phyloP scores from a whole-genome alignment of 2,797 vertebrate genomes.

The Oreonectes daqikongensis region DNA sequence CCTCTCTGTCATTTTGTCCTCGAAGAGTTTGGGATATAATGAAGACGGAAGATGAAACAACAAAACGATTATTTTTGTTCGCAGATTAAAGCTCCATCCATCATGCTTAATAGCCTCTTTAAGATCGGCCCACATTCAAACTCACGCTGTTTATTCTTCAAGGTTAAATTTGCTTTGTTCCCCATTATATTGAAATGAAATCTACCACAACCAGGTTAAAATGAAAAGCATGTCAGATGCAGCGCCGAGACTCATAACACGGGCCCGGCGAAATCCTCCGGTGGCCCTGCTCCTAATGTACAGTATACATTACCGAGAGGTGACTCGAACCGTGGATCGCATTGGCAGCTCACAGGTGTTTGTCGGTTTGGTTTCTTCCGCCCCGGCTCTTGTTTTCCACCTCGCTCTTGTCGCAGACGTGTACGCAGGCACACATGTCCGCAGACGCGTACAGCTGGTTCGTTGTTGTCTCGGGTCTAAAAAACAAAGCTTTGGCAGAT shows the following conservation, averaged over 20 bases:
- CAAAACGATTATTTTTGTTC: conserved; percentile 74
- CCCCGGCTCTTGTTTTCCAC: conserved; percentile 36
- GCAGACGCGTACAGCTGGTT: conserved; percentile 56
- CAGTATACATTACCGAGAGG: conserved; percentile 26
- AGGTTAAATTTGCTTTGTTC: conserved; percentile 76
- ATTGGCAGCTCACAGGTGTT: conserved; percentile 51
- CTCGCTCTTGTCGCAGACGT: conserved; percentile 32
- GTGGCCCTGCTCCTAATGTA: conserved; percentile 17
- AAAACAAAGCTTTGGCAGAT: conserved; percentile 60
- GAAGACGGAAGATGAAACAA: conserved; percentile 83
- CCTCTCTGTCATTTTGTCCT: conserved; percentile 55
- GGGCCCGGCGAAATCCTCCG: not conserved
- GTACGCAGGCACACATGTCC: conserved; percentile 36
- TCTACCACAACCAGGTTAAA: conserved; percentile 22
- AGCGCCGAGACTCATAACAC: not conserved
- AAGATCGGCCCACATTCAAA: conserved; percentile 73
- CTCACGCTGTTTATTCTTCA: conserved; percentile 72
- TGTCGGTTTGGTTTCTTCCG: conserved; percentile 42
- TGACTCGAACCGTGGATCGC: conserved; percentile 10
- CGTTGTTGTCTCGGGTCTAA: conserved; percentile 59
- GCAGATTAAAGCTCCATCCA: conserved; percentile 79
- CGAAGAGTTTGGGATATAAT: conserved; percentile 69
- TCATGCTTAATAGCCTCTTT: conserved; percentile 79
- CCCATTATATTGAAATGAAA: conserved; percentile 33
- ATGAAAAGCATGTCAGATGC: not conserved